Base-by-base conservation (phyloP, 1,140 invertebrate species). In the Drosophila subpulchrella region DNA sequence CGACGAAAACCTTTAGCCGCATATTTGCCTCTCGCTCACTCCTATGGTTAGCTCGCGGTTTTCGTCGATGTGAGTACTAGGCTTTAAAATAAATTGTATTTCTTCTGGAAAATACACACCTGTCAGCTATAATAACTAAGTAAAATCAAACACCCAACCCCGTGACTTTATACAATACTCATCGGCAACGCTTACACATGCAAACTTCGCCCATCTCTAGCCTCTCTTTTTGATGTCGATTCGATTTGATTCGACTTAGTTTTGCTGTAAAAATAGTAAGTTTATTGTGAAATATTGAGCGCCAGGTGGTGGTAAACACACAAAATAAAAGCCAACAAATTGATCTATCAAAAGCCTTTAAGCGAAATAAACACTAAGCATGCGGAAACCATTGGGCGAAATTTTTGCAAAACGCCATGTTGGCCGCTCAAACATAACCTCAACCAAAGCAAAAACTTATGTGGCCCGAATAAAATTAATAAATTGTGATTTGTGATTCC, bases 391-490 rank as follows among this genome's bases (percentile, higher is more conserved):
- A 38, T 36, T 17, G 42, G 20, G 41, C 54, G 47, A 72, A 61
- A 47, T 68, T 73, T 88, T 77, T 48, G 78, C 83, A 86, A 73
- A 88, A 82, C 84, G 84, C 84, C 84, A 89, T 89, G 84, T 89
- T 89, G 84, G 84, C 84, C 77, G 85, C 85, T 62, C 63, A 38
- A 53, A 89, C 85, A 84, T 89, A 89, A 89, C 84, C 84, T 89
- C 84, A 89, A 89, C 71, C n/a, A 50, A 44, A 59, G 38, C 60
- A 58, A 34, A 47, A 71, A 70, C 59, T 54, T 50, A 68, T 50
- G 72, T 66, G 68, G 59, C 65, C 24, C 46, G 24, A 71, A 34
- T 34, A 34, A 34, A 71, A 50, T 34, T 63, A 50, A 58, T 17
- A 48, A 63, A 74, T 66, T 88, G 6, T 17, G 17, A 44, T 34